A percentile compares a stretch with the other conserved stretches of the same genome.
These are phyloP conservation scores for Diadema setosum DNA, from an alignment of 35 echinoderm and acorn worm genomes.

Conservation along the genomic window DNA sequence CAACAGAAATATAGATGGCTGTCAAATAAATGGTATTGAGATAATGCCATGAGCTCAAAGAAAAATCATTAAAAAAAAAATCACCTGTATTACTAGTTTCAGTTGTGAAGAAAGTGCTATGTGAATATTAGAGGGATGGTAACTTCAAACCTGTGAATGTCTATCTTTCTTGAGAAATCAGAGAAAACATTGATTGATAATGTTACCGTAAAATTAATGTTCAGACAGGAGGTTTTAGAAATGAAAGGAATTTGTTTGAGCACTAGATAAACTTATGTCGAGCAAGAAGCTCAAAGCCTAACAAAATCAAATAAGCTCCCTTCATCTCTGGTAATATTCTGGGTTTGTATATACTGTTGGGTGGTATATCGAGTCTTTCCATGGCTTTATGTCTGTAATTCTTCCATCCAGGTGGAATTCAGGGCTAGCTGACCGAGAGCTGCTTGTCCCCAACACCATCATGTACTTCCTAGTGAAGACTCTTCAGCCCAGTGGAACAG, in stretches of 20 bases:
- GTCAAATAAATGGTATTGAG: not conserved
- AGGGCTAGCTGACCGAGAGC: slow-evolving; percentile 61
- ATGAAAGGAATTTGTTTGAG: too few species aligned
- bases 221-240: not conserved
- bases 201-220: not conserved
- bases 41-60: not conserved
- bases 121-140: not conserved
- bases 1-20: not conserved
- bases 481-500: slow-evolving; percentile 49
- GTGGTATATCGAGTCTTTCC: not conserved
- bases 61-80: not conserved
- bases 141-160: not conserved
- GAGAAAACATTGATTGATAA: not conserved
- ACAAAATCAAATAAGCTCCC: too few species aligned
- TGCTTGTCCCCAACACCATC: slow-evolving; percentile 68
- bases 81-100: too few species aligned
- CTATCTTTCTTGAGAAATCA: not conserved
- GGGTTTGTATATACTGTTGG: not conserved
- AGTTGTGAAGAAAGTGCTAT: not conserved
- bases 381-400: not conserved
- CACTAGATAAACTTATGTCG: too few species aligned
- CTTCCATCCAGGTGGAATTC: slow-evolving; percentile 60
- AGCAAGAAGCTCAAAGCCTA: too few species aligned
- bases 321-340: not conserved
- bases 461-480: slow-evolving; percentile 68